Percentiles rank a stretch among this genome's conserved stretches.
phyloP scores from a whole-genome alignment of 2,888 invertebrate genomes.

The Bellardia bayeri region DNA sequence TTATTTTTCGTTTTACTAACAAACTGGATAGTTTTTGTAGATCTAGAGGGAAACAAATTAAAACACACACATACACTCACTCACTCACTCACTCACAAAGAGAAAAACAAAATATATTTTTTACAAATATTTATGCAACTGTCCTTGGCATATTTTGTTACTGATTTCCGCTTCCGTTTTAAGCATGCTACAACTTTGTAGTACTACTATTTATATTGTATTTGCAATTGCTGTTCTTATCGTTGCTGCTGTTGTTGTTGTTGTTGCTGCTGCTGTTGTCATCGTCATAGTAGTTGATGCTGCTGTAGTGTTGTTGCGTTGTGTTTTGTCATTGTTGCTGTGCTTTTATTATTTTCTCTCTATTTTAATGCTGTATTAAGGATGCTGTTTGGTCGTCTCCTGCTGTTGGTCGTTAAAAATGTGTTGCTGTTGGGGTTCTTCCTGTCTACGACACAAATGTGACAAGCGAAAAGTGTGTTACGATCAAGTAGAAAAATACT shows the following conservation, averaged over 20 bases:
- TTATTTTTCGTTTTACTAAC: slow-evolving; percentile 29
- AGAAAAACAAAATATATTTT: slow-evolving; percentile 43
- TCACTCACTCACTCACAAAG: not conserved
- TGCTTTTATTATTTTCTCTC: slow-evolving; percentile 34
- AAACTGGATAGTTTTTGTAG: slow-evolving; percentile 53
- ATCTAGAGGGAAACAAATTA: slow-evolving; percentile 1
- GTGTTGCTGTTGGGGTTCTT: slow-evolving; percentile 73
- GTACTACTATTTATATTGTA: slow-evolving; percentile 74
- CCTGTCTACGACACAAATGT: slow-evolving; percentile 82
- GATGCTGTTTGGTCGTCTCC: slow-evolving; percentile 57
- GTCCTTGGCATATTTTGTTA: slow-evolving; percentile 81
- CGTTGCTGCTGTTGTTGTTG: slow-evolving; percentile 41
- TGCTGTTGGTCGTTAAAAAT: slow-evolving; percentile 65
- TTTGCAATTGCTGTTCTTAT: slow-evolving; percentile 16
- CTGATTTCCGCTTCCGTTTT: slow-evolving; percentile 80
- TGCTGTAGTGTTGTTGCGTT: slow-evolving; percentile 36
- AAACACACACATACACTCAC: slow-evolving; percentile 8
- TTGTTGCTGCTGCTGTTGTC: slow-evolving; percentile 38
- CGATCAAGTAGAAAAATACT: slow-evolving; percentile 77
- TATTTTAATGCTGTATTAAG: slow-evolving; percentile 33
- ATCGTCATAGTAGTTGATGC: slow-evolving; percentile 20
- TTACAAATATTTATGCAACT: slow-evolving; percentile 78
- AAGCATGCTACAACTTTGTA: slow-evolving; percentile 39
- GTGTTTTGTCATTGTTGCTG: slow-evolving; percentile 59
- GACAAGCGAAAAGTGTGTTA: slow-evolving; percentile 81